Evolutionary conservation across 2,888 invertebrate species (phyloP).

Genomic region (Tenthredo notha): DNA sequence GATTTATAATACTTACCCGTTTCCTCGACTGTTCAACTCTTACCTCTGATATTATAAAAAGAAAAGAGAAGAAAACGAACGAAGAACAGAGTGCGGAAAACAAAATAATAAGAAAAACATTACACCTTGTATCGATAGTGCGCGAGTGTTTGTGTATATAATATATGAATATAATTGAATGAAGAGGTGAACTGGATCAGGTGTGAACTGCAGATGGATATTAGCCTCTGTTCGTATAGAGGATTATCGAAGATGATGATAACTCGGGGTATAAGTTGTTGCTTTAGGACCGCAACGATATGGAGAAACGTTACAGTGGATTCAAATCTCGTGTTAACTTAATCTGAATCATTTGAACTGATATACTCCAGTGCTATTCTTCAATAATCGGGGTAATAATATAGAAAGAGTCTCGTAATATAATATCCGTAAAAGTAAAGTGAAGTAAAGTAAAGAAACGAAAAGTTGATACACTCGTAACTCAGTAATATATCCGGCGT

Average conservation of each 20-base stretch:
- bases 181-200: not conserved
- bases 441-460: not conserved
- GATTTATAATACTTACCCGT: not conserved
- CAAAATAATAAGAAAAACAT: not conserved
- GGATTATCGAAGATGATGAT: not conserved
- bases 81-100: not conserved
- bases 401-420: too few species aligned
- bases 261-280: slow-evolving; percentile 35
- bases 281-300: slow-evolving; percentile 9
- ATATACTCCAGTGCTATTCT: not conserved
- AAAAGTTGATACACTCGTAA: slow-evolving; percentile 64
- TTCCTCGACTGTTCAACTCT: not conserved
- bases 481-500: slow-evolving; percentile 56
- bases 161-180: slow-evolving; percentile 3
- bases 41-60: not conserved
- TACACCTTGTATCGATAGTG: not conserved
- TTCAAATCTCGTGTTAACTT: not conserved
- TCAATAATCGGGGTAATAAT: too few species aligned
- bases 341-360: not conserved
- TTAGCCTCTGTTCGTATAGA: not conserved
- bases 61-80: not conserved
- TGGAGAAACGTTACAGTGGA: not conserved
- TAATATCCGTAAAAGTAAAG: not conserved
- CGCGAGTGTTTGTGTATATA: slow-evolving; percentile 1
- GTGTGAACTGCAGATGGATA: slow-evolving; percentile 5